These are phyloP conservation scores for Sakesphorus luctuosus DNA, from an alignment of 2,113 vertebrate genomes.

Conservation along the genomic window DNA sequence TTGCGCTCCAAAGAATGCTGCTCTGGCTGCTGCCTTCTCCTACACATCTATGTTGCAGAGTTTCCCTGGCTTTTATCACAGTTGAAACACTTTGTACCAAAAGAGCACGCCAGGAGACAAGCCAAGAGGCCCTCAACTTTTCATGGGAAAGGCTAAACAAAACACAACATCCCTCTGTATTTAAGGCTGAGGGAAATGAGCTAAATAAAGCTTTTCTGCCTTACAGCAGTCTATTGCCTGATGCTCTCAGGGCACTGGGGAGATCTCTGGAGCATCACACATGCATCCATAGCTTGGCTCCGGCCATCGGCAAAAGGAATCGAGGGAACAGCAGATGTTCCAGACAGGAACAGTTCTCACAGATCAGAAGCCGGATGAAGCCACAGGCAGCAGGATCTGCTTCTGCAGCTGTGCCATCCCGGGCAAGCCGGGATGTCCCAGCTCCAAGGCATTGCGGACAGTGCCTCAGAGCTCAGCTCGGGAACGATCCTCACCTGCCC, in stretches of 20 bases:
- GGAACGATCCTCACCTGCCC: background rate
- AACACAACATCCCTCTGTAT: background rate
- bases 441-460: background rate
- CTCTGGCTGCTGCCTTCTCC: background rate
- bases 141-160: background rate
- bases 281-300: background rate
- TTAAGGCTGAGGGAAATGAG: background rate
- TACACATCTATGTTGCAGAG: background rate
- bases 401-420: background rate
- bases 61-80: background rate
- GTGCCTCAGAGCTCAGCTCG: background rate
- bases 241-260: background rate
- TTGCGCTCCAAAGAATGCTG: conserved; percentile 29
- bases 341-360: background rate
- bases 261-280: background rate
- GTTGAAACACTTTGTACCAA: background rate
- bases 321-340: background rate
- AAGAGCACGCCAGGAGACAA: background rate
- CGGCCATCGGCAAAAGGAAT: background rate
- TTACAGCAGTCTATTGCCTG: background rate
- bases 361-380: background rate
- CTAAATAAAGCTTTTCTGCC: background rate
- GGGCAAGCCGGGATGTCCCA: background rate
- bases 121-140: background rate
- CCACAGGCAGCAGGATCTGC: background rate